Evolutionary conservation across 2,113 vertebrate species (phyloP), one percentile per base, ranked within the genome.

Genomic region (Progne subis): DNA sequence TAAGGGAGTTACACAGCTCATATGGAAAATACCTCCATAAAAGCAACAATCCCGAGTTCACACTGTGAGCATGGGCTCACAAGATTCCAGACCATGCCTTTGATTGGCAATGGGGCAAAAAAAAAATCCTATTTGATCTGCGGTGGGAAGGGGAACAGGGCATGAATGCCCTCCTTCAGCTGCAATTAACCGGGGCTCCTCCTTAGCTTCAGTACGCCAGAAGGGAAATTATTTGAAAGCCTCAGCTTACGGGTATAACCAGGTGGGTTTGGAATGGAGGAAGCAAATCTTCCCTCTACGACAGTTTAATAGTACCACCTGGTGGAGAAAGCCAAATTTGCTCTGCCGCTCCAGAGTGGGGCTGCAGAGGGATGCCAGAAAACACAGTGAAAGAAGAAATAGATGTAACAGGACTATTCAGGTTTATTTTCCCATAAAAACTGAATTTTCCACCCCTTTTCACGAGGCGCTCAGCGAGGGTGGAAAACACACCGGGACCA

Each of bases 221-320:
- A 43, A 72, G 59, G 4, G 29, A 14, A 63, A 95, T 50, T 13
- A 20, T 68, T 57, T 25, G 4, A 3, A 46, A 87, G 37, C 17
- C 64, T 15, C 18, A 24, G 25, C 55, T 26, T 6, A 13, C n/a
- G 4, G 21, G 26, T 13, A 43, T 28, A 46, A 8, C 23, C 1
- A 44, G 16, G 10, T 25, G 55, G 20, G 32, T 39, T 71, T 56
- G 71, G 32, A 49, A 49, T 28, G 52, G 31, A 85, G n/a, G 7
- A 13, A 72, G 49, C 6, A 20, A 41, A 55, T 20, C 55, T 46
- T 65, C 11, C 18, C 23, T 3, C 61, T n/a, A 44, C 5, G 7
- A 8, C 87, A 93, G 94, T 47, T 53, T 44, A 96, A 96, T 44
- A 95, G 50, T 82, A 94, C 96, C 97, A 94, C 64, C 97, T 96